phyloP scores from a whole-genome alignment of 2,113 vertebrate genomes.

The Platysteira castanea region DNA sequence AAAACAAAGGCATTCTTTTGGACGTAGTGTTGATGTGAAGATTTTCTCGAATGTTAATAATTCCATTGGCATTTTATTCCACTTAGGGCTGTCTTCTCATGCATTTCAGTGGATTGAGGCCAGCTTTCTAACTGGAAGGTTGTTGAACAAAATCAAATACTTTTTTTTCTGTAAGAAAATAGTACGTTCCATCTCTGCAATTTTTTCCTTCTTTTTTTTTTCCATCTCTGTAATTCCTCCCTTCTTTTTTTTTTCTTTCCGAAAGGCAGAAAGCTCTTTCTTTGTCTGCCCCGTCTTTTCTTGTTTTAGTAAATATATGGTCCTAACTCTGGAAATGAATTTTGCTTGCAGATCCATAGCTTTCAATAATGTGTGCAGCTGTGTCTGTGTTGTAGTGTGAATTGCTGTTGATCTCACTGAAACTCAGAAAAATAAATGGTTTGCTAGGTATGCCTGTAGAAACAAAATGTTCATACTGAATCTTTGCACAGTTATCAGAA shows the following conservation, averaged over 20 bases:
- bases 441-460: neutral
- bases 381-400: neutral
- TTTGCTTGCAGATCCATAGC: slow-evolving; percentile 22
- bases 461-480: neutral
- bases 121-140: neutral
- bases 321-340: slow-evolving; percentile 4
- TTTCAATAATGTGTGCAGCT: neutral
- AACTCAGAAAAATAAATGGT: slow-evolving; percentile 6
- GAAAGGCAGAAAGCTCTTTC: neutral
- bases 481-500: neutral
- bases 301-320: neutral
- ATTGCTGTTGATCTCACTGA: neutral
- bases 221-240: neutral
- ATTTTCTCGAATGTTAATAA: neutral
- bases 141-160: neutral
- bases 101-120: slow-evolving; percentile 1
- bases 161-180: neutral
- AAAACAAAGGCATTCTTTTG: neutral
- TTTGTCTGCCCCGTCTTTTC: neutral
- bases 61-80: neutral
- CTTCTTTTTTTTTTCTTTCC: neutral
- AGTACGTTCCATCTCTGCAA: neutral
- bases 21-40: neutral
- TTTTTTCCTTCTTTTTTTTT: neutral
- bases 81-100: neutral